phyloP scores from a whole-genome alignment of 2,113 vertebrate genomes.

The Sigmodon hispidus region DNA sequence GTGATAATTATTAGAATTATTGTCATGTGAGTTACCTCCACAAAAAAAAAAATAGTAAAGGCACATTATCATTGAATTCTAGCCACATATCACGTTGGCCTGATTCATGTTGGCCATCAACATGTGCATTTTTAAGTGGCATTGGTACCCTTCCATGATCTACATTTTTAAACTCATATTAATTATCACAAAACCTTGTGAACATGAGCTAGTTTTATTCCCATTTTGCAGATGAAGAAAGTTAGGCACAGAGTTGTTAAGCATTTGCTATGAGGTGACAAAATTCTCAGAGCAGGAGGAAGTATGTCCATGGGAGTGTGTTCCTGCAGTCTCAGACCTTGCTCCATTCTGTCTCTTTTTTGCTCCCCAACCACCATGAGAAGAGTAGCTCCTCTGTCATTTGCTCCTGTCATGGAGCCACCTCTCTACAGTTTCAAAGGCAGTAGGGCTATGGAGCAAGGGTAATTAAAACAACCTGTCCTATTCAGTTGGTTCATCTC shows the following conservation, averaged over 20 bases:
- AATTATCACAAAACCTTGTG: not conserved
- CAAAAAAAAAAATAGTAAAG: not conserved
- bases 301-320: too few relatives aligned
- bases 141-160: not conserved
- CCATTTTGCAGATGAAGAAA: not conserved
- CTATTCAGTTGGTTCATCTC: not conserved
- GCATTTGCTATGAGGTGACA: not conserved
- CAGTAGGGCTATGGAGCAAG: not conserved
- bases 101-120: not conserved
- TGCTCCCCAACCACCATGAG: not conserved
- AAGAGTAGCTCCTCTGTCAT: not conserved
- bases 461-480: not conserved
- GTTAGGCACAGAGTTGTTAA: not conserved
- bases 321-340: too few relatives aligned
- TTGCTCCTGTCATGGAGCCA: not conserved
- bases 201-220: not conserved
- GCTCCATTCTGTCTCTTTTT: not conserved
- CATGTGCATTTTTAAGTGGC: not conserved
- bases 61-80: not conserved
- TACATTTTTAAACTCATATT: not conserved
- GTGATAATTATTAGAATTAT: conserved; percentile 3
- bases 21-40: not conserved
- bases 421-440: not conserved
- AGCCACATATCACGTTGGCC: not conserved
- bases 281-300: not conserved